Conservation (phyloP, 2,113 vertebrate species). For the Elanoides forficatus region DNA sequence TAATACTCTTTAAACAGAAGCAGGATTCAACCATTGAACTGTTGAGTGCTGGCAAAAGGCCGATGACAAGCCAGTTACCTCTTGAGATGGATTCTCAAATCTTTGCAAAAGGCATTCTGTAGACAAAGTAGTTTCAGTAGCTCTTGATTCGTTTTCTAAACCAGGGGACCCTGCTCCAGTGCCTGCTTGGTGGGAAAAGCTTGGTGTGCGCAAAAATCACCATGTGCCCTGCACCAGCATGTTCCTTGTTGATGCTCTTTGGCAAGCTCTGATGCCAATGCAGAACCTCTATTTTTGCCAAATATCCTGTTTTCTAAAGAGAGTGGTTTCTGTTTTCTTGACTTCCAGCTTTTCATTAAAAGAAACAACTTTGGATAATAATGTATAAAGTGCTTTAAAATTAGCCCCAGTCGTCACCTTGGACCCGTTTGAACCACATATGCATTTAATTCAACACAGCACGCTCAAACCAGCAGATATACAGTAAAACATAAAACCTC, state of each 20-base stretch:
- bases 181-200: not conserved
- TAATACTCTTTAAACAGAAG: not conserved
- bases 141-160: not conserved
- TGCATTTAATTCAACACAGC: constrained; percentile 39
- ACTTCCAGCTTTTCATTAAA: not conserved
- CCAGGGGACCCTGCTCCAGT: not conserved
- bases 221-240: not conserved
- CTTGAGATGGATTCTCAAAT: not conserved
- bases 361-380: not conserved
- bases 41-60: not conserved
- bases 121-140: not conserved
- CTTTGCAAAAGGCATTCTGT: not conserved
- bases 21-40: not conserved
- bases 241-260: not conserved
- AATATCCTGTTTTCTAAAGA: not conserved
- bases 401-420: constrained; percentile 16
- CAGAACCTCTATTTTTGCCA: not conserved
- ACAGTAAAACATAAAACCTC: constrained; percentile 56
- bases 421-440: constrained; percentile 27
- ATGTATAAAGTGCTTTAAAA: not conserved
- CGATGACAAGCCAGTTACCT: not conserved
- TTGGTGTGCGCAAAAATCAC: too few species aligned
- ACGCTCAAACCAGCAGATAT: constrained; percentile 44
- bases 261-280: not conserved
- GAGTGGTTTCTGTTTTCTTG: not conserved